phyloP scores from a whole-genome alignment of 2,113 vertebrate species.

The Brachyistius frenatus region DNA sequence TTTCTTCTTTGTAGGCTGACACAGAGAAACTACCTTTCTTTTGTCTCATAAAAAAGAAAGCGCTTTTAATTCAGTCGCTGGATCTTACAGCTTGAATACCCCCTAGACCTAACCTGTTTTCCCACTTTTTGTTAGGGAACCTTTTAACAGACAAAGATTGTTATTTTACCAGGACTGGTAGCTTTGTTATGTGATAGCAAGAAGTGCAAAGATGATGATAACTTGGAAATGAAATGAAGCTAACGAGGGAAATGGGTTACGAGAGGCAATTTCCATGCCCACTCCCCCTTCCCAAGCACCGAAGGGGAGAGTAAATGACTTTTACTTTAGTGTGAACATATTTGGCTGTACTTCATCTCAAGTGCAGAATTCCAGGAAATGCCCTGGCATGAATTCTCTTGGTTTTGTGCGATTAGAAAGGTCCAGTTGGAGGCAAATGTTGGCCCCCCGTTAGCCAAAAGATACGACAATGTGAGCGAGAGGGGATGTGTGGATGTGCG shows the following conservation, averaged over 20 bases:
- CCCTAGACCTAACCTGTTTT: conserved; percentile 73
- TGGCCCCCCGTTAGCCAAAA: conserved; percentile 28
- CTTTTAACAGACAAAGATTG: conserved; percentile 71
- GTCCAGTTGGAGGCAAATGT: conserved; percentile 15
- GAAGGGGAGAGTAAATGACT: conserved; percentile 48
- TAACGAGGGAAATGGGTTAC: conserved; percentile 72
- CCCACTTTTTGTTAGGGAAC: conserved; percentile 61
- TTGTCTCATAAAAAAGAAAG: conserved; percentile 45
- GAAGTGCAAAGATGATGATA: conserved; percentile 50
- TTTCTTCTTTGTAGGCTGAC: not conserved
- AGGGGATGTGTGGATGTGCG: conserved; percentile 39
- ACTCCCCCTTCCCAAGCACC: conserved; percentile 29
- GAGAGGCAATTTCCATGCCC: conserved; percentile 63
- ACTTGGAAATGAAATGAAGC: conserved; percentile 69
- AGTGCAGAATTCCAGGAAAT: conserved; percentile 18
- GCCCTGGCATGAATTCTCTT: conserved; percentile 4
- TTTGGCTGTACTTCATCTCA: conserved; percentile 50
- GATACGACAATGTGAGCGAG: conserved; percentile 45
- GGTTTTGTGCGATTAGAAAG: not conserved
- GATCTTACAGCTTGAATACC: conserved; percentile 57
- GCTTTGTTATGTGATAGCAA: conserved; percentile 56
- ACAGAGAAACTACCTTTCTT: conserved; percentile 42
- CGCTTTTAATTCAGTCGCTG: conserved; percentile 48
- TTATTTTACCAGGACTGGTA: conserved; percentile 25
- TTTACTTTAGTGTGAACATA: conserved; percentile 59